These are phyloP conservation scores for Podargus strigoides DNA, from an alignment of 2,797 vertebrate species.

Conservation along the genomic window DNA sequence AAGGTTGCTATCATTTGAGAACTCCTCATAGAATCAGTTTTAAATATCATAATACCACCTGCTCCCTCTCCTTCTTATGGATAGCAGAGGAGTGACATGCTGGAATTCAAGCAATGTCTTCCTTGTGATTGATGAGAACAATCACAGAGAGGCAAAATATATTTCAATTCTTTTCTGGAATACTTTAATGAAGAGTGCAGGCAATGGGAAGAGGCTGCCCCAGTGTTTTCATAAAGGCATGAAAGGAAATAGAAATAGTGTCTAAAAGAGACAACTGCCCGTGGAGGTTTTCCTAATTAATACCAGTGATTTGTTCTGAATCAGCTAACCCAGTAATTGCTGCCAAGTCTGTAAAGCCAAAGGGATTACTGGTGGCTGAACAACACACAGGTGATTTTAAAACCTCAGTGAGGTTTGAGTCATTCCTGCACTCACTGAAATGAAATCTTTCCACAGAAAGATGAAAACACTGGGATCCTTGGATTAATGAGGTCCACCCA, in stretches of 20 bases:
- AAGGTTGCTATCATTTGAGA: constrained; percentile 8
- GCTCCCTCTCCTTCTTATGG: background rate
- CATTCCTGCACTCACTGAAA: background rate
- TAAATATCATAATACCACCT: constrained; percentile 20
- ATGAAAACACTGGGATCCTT: background rate
- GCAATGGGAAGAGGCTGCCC: background rate
- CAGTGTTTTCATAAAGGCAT: background rate
- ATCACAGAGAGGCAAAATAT: background rate
- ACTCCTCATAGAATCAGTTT: background rate
- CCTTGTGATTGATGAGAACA: background rate
- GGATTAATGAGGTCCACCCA: background rate
- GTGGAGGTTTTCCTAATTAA: constrained; percentile 40
- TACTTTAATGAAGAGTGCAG: background rate
- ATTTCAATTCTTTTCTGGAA: background rate
- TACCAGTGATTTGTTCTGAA: background rate
- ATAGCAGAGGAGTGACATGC: background rate
- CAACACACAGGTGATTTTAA: background rate
- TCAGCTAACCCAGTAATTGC: background rate
- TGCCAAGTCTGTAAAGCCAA: background rate
- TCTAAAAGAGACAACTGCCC: constrained; percentile 17
- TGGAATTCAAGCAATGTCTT: background rate
- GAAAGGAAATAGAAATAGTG: background rate
- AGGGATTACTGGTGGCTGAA: background rate
- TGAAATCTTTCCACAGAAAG: background rate
- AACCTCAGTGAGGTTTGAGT: background rate